Percentiles rank a stretch among this genome's conserved stretches.
Conservation (phyloP, 2,888 invertebrate species). For the Patella caerulea region DNA sequence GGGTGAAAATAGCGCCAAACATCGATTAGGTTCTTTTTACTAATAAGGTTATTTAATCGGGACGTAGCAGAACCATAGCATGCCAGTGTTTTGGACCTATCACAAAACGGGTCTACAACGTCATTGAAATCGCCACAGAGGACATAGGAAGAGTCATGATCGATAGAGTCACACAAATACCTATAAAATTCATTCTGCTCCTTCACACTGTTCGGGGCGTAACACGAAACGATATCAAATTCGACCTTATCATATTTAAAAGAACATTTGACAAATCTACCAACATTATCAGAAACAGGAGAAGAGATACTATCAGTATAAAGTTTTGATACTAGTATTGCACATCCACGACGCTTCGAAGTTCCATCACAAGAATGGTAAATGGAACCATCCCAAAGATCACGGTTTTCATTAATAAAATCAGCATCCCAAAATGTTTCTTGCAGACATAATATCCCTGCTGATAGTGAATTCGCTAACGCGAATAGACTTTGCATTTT, state of each 20-base stretch:
- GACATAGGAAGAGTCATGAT: not conserved
- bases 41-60: not conserved
- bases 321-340: not conserved
- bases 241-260: not conserved
- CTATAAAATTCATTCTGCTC: not conserved
- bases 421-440: not conserved
- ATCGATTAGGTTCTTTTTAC: not conserved
- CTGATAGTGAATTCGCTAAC: not conserved
- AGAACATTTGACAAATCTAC: not conserved
- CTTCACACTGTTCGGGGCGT: not conserved
- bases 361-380: not conserved
- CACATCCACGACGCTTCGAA: slow-evolving; percentile 4
- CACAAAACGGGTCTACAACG: not conserved
- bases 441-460: not conserved
- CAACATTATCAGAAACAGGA: not conserved
- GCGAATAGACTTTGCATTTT: not conserved
- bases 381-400: not conserved
- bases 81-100: not conserved
- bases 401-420: not conserved
- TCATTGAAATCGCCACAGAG: not conserved
- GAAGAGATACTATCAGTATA: not conserved
- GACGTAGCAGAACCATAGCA: not conserved
- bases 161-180: not conserved
- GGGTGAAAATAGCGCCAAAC: slow-evolving; percentile 2
- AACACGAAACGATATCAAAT: not conserved